These are phyloP conservation scores for Pseudeuparius sepicola DNA, from an alignment of 2,888 invertebrate species.

Conservation along the genomic window DNA sequence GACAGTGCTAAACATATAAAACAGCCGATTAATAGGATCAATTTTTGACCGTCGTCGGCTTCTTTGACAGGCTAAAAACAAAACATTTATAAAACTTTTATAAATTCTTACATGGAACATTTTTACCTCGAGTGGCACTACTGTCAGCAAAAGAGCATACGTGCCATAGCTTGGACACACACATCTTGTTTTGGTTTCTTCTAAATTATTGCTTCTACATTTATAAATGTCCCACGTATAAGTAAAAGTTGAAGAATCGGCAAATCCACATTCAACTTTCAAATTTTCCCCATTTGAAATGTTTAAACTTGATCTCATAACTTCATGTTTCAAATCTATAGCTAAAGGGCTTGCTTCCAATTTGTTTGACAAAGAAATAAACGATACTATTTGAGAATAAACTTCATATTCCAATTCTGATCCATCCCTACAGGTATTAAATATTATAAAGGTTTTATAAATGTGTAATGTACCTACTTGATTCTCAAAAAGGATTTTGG, in stretches of 20 bases:
- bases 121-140: too few species aligned
- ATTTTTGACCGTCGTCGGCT: slow-evolving; percentile 26
- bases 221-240: slow-evolving; percentile 53
- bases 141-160: slow-evolving; percentile 52
- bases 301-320: slow-evolving; percentile 31
- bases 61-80: slow-evolving; percentile 24
- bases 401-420: slow-evolving; percentile 57
- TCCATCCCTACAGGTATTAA: slow-evolving; percentile 45
- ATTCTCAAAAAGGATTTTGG: slow-evolving; percentile 50
- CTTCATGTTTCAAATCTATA: slow-evolving; percentile 42
- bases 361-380: slow-evolving; percentile 29
- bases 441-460: not conserved
- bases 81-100: not conserved
- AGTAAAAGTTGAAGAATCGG: slow-evolving; percentile 41
- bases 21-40: slow-evolving; percentile 45
- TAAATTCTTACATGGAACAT: too few species aligned
- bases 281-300: slow-evolving; percentile 36
- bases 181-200: slow-evolving; percentile 47
- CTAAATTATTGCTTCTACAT: slow-evolving; percentile 44
- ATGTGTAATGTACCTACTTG: slow-evolving; percentile 41
- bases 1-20: slow-evolving; percentile 44
- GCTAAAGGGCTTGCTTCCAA: slow-evolving; percentile 33
- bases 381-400: slow-evolving; percentile 47
- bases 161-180: slow-evolving; percentile 53
- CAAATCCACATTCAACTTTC: slow-evolving; percentile 42